Base-by-base conservation (phyloP, 2,888 invertebrate genomes). In the Temnothorax ravouxi region DNA sequence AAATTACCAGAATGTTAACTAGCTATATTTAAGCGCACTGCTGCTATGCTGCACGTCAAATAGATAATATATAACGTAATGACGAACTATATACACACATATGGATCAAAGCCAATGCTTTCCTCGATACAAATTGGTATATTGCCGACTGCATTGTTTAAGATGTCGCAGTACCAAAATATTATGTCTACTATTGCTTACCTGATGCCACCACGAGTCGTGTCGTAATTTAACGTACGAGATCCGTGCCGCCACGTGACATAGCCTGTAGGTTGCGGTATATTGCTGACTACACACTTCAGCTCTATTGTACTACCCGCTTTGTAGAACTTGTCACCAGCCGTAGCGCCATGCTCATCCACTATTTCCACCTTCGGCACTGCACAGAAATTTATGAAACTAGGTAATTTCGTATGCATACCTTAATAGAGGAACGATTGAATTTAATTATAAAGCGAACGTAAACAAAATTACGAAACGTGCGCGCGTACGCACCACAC, bases 301-400 rank as follows among this genome's bases (percentile, higher is more conserved):
- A 98, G 95, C 94, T 98, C 98, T 92, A 98, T 97, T 90, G 97
- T 97, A 90, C 97, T 97, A 50, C 97, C 97, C 90, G 97, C 97
- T 94, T 97, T 97, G 95, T 97, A 97, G 95, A 97, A 97, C 95
- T 97, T 97, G 95, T 97, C 97, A 86, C 96, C 96, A 0, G 97
- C 96, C 56, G 97, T 96, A 50, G 97, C 96, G 21, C 97, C 97
- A 89, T 97, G 96, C 92, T 97, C 97, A 93, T 98, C 98, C 67
- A 97, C 96, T 90, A 98, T 97, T 93, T 97, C 97, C 92, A 98
- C 97, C 93, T 97, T 97, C 92, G 98, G 98, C 93, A 97, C 98
- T 98, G 96, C 62, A 95, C 84, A 86, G 50, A 82, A 84, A 84
- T 80, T 50, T 4, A 80, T 72, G 59, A 47, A 69, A 18, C 38